These are phyloP conservation scores for Drosophila biarmipes DNA, from an alignment of 1,140 invertebrate genomes.

Conservation along the genomic window DNA sequence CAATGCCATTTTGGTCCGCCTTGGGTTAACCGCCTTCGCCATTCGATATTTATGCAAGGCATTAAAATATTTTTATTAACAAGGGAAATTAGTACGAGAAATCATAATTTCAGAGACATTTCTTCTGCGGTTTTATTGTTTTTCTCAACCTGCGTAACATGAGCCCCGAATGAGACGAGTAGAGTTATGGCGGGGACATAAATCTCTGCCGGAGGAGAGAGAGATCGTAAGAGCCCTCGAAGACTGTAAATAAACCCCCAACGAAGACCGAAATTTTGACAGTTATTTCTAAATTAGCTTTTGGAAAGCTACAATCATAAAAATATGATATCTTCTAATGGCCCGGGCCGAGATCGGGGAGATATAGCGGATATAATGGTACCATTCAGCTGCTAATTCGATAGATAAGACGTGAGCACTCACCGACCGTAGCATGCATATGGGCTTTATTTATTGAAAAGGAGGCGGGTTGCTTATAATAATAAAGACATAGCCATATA, in stretches of 20 bases:
- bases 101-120: constrained; percentile 76
- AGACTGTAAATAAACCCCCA: constrained; percentile 69
- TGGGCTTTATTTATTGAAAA: constrained; percentile 22
- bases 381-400: constrained; percentile 76
- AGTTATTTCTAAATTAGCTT: constrained; percentile 78
- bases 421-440: constrained; percentile 11
- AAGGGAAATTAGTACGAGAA: constrained; percentile 74
- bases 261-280: constrained; percentile 64
- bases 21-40: constrained; percentile 26
- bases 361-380: constrained; percentile 54
- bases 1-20: neutral
- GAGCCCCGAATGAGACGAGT: constrained; percentile 28
- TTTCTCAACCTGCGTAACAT: constrained; percentile 22
- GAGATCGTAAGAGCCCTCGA: constrained; percentile 44
- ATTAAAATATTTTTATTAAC: constrained; percentile 76
- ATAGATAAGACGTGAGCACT: constrained; percentile 58
- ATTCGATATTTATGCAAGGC: constrained; percentile 54
- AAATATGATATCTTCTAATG: constrained; percentile 73
- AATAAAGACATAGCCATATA: constrained; percentile 80
- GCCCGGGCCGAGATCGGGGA: constrained; percentile 31
- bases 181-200: constrained; percentile 44
- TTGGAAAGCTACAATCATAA: constrained; percentile 67
- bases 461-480: constrained; percentile 59
- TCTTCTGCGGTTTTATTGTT: constrained; percentile 62
- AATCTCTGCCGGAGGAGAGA: constrained; percentile 16